phyloP scores from a whole-genome alignment of 2,113 vertebrate genomes.

The Pheucticus melanocephalus region DNA sequence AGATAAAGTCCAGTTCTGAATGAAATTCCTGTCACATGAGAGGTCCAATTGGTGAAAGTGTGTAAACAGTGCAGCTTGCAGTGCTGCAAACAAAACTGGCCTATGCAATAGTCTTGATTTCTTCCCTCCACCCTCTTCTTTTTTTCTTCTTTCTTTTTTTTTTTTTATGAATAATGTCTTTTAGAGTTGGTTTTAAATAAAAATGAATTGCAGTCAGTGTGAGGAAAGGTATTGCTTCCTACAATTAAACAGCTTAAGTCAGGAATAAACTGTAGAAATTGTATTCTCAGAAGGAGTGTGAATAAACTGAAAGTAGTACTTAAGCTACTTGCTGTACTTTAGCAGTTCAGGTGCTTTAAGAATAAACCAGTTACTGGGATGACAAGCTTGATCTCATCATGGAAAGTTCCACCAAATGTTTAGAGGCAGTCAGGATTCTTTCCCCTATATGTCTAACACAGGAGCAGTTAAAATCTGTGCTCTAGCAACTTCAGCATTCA shows the following conservation, averaged over 20 bases:
- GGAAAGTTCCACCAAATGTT: not conserved
- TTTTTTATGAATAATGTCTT: fast-evolving
- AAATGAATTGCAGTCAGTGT: not conserved
- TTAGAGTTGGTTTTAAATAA: not conserved
- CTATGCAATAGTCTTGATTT: not conserved
- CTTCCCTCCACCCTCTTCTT: fast-evolving
- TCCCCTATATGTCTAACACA: fast-evolving
- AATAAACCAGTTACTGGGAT: not conserved
- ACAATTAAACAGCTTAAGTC: not conserved
- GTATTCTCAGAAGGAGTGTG: not conserved
- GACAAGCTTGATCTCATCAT: not conserved
- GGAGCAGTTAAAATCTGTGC: not conserved
- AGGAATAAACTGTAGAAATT: not conserved
- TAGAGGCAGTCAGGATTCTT: not conserved
- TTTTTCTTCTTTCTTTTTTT: too few relatives aligned
- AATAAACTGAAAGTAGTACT: not conserved
- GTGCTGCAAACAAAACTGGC: not conserved
- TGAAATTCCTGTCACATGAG: not conserved
- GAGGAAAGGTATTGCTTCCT: not conserved
- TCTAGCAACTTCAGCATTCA: not conserved
- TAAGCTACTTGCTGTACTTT: not conserved
- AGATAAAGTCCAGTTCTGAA: conserved; percentile 28
- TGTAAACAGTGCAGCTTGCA: not conserved
- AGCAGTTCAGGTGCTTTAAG: not conserved
- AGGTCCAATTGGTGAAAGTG: not conserved